Conservation (phyloP, 2,797 vertebrate species). For the Anabacerthia variegaticeps region DNA sequence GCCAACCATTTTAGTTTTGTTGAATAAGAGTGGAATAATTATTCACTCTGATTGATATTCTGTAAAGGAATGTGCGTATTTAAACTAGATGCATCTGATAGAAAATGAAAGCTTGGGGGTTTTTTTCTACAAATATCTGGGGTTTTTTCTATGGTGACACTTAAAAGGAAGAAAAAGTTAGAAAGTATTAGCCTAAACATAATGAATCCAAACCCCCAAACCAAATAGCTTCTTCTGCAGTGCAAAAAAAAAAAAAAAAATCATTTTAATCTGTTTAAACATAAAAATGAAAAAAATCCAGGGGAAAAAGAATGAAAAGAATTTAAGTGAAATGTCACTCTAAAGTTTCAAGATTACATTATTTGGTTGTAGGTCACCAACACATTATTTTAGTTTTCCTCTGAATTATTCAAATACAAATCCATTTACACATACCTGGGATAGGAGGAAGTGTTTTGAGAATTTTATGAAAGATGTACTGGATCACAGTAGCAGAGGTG, state of each 20-base stretch:
- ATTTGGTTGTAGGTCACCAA: background rate
- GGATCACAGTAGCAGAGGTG: background rate
- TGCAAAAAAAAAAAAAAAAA: background rate
- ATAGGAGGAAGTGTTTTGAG: background rate
- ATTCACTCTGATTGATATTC: background rate
- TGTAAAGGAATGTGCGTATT: background rate
- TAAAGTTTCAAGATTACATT: background rate
- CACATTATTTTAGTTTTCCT: background rate
- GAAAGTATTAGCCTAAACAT: background rate
- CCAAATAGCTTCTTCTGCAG: rapidly evolving
- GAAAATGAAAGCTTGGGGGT: background rate
- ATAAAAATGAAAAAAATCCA: background rate
- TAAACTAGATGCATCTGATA: background rate
- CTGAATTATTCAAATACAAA: background rate
- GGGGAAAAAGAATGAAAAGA: background rate
- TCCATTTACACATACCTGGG: background rate
- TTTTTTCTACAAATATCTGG: background rate
- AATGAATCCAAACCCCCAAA: background rate
- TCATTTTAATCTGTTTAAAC: background rate
- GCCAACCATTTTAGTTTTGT: background rate
- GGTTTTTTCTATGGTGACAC: background rate
- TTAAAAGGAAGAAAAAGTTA: background rate
- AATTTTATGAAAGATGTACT: background rate
- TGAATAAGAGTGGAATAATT: background rate
- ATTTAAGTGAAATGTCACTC: background rate